Evolutionary conservation across 2,888 invertebrate species (phyloP), one percentile per base, ranked within the genome.

Genomic region (Parasteatoda lunata): DNA sequence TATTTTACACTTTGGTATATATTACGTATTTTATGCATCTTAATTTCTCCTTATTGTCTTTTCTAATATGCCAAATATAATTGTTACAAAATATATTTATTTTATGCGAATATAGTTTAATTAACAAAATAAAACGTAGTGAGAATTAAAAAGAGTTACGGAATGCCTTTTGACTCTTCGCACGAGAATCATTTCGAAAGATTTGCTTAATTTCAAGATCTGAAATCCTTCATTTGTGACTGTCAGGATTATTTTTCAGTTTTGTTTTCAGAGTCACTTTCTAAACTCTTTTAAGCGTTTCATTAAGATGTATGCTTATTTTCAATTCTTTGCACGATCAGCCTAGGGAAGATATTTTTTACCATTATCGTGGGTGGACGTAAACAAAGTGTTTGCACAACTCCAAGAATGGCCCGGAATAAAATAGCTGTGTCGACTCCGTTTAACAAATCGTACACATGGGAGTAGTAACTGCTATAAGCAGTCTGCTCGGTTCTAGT

Each of bases 381-480:
- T 82, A 76, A 64, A 69, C 82, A 82, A 76, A 78, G 68, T 82
- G 76, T 70, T 76, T 64, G 49, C 76, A 59, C 59, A 54, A 76
- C 82, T 47, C 49, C 65, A 65, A 52, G 70, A 70, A 65, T 73
- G 68, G 81, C 52, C 73, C 76, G 69, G 82, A 77, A 82, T 82
- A 82, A 76, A 82, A 81, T 7, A 82, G 52, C 59, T 69, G 69
- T 64, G 76, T 64, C 71, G 77, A 71, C 83, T 66, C 47, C 68
- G 54, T 68, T 84, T 77, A 65, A 84, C 77, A 72, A 77, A 84
- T 77, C 59, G 54, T 64, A 66, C 83, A 66, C 83, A 3, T 47
- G 83, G 54, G 83, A 77, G 71, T 72, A 77, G 71, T 84, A 84
- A 72, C 77, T 65, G 77, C 71, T 84, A 84, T 77, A 77, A 77